Evolutionary conservation across 2,797 vertebrate genomes (phyloP), one percentile per base, ranked within the genome.

Genomic region (Setipinna tenuifilis): DNA sequence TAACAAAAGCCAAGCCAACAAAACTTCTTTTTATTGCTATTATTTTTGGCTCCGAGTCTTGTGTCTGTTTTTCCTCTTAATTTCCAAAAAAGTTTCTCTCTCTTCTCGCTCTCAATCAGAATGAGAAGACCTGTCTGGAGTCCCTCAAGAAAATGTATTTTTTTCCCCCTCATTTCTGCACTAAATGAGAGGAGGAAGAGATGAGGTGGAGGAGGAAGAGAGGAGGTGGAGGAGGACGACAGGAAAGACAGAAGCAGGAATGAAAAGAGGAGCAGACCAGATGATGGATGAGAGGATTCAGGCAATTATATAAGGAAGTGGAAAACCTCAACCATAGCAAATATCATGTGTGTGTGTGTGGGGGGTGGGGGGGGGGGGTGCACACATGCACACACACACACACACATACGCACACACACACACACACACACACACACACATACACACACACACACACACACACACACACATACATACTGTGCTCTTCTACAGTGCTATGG

Each of bases 231-330:
- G 31, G 68, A 89, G 86, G 85, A 90, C 89, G 90, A 82, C 82
- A 12, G 50, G 62, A 54, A 23, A 62, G 23, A 35, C 12, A 59
- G 78, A 86, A 65, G 50, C 44, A 71, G 44, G 28, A 57, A 75
- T 28, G 17, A 78, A 0, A 21, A 21, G 71, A 78, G 17, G 35
- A 44, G 35, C 5, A 78, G 88, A 71, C 84, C 46, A 23, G 86
- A 82, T 91, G 92, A 94, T 91, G 89, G 90, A 91, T 91, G 90
- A 90, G 85, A 83, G 88, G 71, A 86, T 87, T 65, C 82, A 89
- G 87, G 85, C 92, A 93, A 91, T 93, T 93, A 91, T 86, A 89
- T 88, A 89, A 87, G 88, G 31, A 78, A 78, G 17, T 21, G 6
- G 31, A 78, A 78, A 31, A 68, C 25, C 12, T 71, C 28, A 28